Conservation (phyloP, 2,797 vertebrate species). For the Etheostoma perlongum region DNA sequence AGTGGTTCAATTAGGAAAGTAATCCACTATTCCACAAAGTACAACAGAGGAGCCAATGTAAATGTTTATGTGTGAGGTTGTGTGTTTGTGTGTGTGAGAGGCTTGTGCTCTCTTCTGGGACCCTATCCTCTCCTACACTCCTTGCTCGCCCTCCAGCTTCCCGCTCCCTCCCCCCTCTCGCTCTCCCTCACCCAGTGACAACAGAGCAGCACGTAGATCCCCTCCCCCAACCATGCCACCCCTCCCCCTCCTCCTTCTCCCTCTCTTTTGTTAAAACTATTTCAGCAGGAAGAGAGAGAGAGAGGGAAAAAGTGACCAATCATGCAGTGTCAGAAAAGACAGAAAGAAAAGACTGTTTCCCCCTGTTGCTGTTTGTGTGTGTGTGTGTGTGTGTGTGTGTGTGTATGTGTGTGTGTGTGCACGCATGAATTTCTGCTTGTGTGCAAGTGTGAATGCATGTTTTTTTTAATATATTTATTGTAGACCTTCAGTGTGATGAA, state of each 20-base stretch:
- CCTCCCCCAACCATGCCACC: conserved; percentile 72
- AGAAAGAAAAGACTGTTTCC: conserved; percentile 48
- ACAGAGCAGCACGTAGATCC: conserved; percentile 76
- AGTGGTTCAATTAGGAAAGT: conserved; percentile 46
- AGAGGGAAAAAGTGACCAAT: conserved; percentile 84
- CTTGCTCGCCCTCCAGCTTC: conserved; percentile 65
- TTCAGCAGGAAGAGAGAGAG: conserved; percentile 79
- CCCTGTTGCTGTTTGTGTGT: conserved; percentile 45
- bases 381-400: conserved; percentile 34
- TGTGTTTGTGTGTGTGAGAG: conserved; percentile 28
- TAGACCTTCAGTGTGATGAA: conserved; percentile 38
- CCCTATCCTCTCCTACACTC: conserved; percentile 74
- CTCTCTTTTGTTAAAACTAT: conserved; percentile 85
- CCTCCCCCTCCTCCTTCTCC: conserved; percentile 66
- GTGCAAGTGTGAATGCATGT: conserved; percentile 19
- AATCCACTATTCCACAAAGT: conserved; percentile 71
- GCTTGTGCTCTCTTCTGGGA: conserved; percentile 66
- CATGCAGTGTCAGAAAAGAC: conserved; percentile 73
- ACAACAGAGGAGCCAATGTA: conserved; percentile 43
- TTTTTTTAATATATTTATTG: conserved; percentile 8
- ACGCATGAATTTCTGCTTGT: conserved; percentile 11
- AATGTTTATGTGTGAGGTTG: conserved; percentile 25
- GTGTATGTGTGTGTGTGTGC: conserved; percentile 24
- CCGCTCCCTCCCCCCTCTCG: conserved; percentile 48
- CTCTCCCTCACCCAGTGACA: conserved; percentile 74